Conservation (phyloP, 1,140 invertebrate species). For the Drosophila lini region DNA sequence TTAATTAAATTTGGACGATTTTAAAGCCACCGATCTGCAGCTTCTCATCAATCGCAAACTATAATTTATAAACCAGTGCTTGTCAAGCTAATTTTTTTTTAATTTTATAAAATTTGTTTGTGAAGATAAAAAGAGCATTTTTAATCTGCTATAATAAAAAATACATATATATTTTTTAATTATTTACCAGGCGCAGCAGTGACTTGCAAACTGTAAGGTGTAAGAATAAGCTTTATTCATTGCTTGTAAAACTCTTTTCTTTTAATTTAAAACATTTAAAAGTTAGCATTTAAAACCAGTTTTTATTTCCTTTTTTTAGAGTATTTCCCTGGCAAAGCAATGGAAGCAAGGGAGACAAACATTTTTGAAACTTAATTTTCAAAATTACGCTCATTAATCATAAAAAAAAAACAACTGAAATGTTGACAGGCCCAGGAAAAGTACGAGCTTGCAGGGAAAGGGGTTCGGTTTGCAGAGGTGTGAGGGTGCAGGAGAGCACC, state of each 20-base stretch:
- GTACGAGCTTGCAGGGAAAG: background rate
- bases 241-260: background rate
- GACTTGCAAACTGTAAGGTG: background rate
- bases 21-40: background rate
- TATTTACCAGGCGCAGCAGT: too few relatives aligned
- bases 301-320: background rate
- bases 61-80: background rate
- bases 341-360: background rate
- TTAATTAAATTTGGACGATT: too few relatives aligned
- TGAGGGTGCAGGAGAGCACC: background rate
- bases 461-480: background rate
- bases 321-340: background rate
- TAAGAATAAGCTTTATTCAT: background rate
- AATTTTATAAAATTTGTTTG: background rate
- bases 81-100: background rate
- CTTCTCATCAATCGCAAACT: background rate
- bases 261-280: background rate
- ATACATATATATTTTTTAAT: too few relatives aligned
- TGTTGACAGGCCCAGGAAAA: conserved; percentile 25
- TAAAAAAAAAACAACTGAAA: conserved; percentile 52
- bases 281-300: too few relatives aligned
- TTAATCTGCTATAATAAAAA: too few relatives aligned
- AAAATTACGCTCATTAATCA: conserved; percentile 72
- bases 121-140: too few relatives aligned
- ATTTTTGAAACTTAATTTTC: conserved; percentile 66